Base-by-base conservation (phyloP, 2,797 vertebrate species). In the Brachyalestes nurse region DNA sequence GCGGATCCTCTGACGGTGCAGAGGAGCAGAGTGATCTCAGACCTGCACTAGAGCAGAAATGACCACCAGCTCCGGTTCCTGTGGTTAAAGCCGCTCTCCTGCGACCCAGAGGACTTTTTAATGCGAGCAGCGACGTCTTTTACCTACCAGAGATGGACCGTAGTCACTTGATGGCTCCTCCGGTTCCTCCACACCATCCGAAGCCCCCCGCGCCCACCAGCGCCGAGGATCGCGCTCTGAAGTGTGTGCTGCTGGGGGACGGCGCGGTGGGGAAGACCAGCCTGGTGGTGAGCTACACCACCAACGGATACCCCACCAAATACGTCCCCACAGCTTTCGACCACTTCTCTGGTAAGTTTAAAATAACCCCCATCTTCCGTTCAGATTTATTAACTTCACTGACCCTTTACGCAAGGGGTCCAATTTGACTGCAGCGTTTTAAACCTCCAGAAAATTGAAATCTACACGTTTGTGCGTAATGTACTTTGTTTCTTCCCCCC, bases 201-300 rank as follows among this genome's bases (percentile, higher is more conserved):
- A 83, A 64, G n/a, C 72, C 89, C 0, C 65, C 70, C 55, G 86
- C 85, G 42, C 72, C 88, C 0, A 89, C 90, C 2, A 85, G 86
- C 57, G 49, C 83, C 8, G 90, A 92, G 78, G 94, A 94, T 82
- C 92, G 93, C 80, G 88, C 92, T 79, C 89, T 96, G 25, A 96
- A 96, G 90, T 96, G 95, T 82, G 94, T 96, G 40, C 89, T 96
- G 57, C 93, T 96, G 80, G 95, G 95, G 0, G 95, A 96, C 82
- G 95, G 95, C 38, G 95, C 95, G 9, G 95, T 96, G 73, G 95
- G 95, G 0, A 96, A 96, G 85, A 96, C 95, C 70, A 96, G 95
- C 34, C 91, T 96, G 85, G 94, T 96, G 84, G 95, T 96, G 87
- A 96, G 95, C 88, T 96, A 96, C 83, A 96, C 95, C 0, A 94